Evolutionary conservation across 2,113 vertebrate genomes (phyloP).

Genomic region (Gadus macrocephalus): DNA sequence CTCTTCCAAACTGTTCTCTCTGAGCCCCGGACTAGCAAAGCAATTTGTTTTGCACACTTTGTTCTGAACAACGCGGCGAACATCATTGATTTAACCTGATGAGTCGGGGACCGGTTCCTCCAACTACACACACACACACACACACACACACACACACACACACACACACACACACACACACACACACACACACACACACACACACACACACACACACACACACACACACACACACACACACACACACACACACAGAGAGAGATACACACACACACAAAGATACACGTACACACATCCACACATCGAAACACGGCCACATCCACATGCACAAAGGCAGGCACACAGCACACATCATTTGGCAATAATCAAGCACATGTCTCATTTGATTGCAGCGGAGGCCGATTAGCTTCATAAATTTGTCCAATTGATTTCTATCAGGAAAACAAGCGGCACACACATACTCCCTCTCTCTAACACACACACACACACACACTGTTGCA

Average conservation of each 20-base stretch:
- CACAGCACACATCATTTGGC: constrained; percentile 39
- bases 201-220: too few relatives aligned
- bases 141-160: too few relatives aligned
- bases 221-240: too few relatives aligned
- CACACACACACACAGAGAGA: too few relatives aligned
- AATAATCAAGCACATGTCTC: constrained; percentile 50
- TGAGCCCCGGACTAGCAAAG: background rate
- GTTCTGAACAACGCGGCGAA: constrained; percentile 10
- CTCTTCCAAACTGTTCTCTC: constrained; percentile 7
- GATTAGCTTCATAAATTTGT: constrained; percentile 39
- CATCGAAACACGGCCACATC: too few relatives aligned
- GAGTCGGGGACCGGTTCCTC: background rate
- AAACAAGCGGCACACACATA: constrained; percentile 27
- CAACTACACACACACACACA: background rate
- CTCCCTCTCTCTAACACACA: too few relatives aligned
- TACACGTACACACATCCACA: background rate
- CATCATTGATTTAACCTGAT: constrained; percentile 17
- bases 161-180: background rate
- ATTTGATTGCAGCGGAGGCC: constrained; percentile 50
- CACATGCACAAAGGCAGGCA: background rate
- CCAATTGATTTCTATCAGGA: constrained; percentile 47
- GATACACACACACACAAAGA: constrained; percentile 13
- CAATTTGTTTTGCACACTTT: constrained; percentile 4
- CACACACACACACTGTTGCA: background rate
- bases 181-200: too few relatives aligned